Percentiles rank a stretch among this genome's conserved stretches.
Evolutionary conservation across 2,113 vertebrate genomes (phyloP).

Genomic region (Girardinichthys multiradiatus): DNA sequence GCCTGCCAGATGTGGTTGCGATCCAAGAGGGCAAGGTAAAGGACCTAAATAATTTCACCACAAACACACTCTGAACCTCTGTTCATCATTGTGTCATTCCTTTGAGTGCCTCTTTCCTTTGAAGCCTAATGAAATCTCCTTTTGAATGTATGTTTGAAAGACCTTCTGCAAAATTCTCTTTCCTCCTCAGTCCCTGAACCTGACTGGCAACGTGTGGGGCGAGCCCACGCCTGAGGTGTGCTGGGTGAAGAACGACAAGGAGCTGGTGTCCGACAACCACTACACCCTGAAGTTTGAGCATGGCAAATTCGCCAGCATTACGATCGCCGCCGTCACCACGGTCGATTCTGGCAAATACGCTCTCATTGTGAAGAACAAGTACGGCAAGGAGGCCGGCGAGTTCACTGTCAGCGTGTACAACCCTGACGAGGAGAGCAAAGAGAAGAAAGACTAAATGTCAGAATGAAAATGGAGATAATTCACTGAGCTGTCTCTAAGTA

Average conservation of each 20-base stretch:
- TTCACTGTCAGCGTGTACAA: slow-evolving; percentile 98
- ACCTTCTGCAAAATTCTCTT: neutral
- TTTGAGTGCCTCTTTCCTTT: neutral
- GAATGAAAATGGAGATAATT: slow-evolving; percentile 27
- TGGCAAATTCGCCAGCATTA: slow-evolving; percentile 91
- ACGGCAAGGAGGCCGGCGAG: slow-evolving; percentile 89
- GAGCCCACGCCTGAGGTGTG: slow-evolving; percentile 90
- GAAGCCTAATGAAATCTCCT: neutral
- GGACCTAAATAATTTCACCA: neutral
- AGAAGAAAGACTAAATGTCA: slow-evolving; percentile 75
- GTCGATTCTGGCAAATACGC: slow-evolving; percentile 94
- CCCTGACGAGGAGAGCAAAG: slow-evolving; percentile 85
- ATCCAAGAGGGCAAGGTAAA: slow-evolving; percentile 99
- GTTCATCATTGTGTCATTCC: neutral
- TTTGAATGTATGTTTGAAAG: neutral
- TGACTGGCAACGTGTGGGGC: slow-evolving; percentile 96
- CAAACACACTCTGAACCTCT: neutral
- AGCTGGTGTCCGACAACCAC: slow-evolving; percentile 81
- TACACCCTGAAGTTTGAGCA: slow-evolving; percentile 88
- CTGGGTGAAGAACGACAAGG: slow-evolving; percentile 94
- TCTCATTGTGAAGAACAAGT: slow-evolving; percentile 96
- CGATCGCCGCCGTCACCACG: slow-evolving; percentile 83
- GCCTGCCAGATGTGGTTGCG: slow-evolving; percentile 96
- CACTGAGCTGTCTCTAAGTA: slow-evolving; percentile 60
- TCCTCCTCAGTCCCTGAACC: slow-evolving; percentile 88